phyloP scores from a whole-genome alignment of 2,888 invertebrate genomes.

The Oligia strigilis region DNA sequence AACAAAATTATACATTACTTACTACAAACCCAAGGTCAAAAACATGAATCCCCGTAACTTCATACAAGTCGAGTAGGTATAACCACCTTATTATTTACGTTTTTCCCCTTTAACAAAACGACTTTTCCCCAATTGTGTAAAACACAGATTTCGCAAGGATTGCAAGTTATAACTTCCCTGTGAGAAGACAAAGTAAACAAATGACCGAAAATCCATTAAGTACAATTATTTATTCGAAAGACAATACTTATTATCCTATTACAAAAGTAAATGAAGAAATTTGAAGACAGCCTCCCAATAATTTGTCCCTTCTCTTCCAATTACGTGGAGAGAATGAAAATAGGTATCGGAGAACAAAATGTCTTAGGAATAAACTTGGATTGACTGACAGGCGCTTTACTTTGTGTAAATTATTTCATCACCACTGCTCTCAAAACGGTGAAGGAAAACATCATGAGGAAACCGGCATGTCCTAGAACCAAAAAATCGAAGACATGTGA shows the following conservation, averaged over 20 bases:
- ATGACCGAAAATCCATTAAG: slow-evolving; percentile 66
- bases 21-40: neutral
- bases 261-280: slow-evolving; percentile 81
- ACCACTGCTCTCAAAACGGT: neutral
- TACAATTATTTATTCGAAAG: slow-evolving; percentile 71
- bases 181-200: slow-evolving; percentile 52
- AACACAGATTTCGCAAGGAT: neutral
- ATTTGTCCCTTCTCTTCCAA: slow-evolving; percentile 79
- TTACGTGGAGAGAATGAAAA: slow-evolving; percentile 74
- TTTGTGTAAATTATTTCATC: neutral
- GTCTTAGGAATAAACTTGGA: slow-evolving; percentile 69
- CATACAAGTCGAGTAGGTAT: neutral
- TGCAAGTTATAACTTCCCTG: slow-evolving; percentile 6
- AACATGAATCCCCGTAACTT: neutral
- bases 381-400: slow-evolving; percentile 25
- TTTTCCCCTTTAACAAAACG: neutral
- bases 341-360: slow-evolving; percentile 75
- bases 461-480: neutral
- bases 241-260: slow-evolving; percentile 81
- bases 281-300: slow-evolving; percentile 74
- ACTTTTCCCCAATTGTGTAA: neutral
- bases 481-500: neutral
- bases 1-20: too few species aligned
- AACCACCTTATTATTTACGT: too few species aligned
- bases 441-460: too few species aligned